Evolutionary conservation across 1,140 invertebrate species (phyloP).

Genomic region (Atta texana): DNA sequence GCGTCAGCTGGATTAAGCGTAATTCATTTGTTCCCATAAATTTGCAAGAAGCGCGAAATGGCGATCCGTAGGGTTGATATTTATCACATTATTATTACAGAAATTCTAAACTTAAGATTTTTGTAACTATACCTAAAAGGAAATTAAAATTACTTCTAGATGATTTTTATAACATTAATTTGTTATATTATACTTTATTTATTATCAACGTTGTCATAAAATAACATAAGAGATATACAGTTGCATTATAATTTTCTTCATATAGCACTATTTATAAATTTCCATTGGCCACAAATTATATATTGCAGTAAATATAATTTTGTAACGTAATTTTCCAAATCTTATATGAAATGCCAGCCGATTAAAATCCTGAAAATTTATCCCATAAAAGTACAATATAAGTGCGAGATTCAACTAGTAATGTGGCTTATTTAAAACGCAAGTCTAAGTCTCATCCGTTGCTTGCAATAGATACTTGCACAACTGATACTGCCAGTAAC

Average conservation of each 20-base stretch:
- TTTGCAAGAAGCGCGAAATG: background rate
- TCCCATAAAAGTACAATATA: background rate
- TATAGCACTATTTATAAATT: background rate
- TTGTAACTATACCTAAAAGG: background rate
- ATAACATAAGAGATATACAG: background rate
- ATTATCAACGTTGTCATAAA: background rate
- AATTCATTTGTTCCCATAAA: background rate
- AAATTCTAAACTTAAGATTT: background rate
- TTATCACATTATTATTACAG: background rate
- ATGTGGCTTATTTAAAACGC: background rate
- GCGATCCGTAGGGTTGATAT: background rate
- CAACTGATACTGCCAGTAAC: slow-evolving; percentile 15
- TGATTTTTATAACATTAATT: background rate
- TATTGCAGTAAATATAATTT: background rate
- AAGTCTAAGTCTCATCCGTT: background rate
- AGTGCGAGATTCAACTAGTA: background rate
- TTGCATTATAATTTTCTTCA: background rate
- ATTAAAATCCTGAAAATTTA: background rate
- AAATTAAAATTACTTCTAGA: background rate
- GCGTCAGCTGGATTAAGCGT: background rate
- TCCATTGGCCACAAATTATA: background rate
- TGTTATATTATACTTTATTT: background rate
- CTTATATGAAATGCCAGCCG: background rate
- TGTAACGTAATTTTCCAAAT: background rate
- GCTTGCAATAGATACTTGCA: background rate